Base-by-base conservation (phyloP, 2,797 vertebrate genomes). In the Ispidina picta region DNA sequence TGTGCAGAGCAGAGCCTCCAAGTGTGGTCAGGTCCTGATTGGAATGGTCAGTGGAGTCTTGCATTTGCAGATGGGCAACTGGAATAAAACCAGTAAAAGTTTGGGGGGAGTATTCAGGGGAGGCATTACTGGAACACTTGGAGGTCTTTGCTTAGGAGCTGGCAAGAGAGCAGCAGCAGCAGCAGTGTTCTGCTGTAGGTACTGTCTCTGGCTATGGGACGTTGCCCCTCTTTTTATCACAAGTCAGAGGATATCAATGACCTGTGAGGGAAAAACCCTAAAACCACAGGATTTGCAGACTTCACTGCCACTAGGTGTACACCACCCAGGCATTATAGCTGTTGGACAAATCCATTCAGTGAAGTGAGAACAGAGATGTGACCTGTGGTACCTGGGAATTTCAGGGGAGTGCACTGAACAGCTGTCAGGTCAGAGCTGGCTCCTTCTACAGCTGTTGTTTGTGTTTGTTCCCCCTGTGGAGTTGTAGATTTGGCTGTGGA, bases 131-230 rank as follows among this genome's bases (percentile, higher is more conserved):
- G 72, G 63, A 68, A 12, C 7, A 15, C 17, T 9, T 46, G 35
- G 15, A 46, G 7, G 10, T 33, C 22, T 31, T 37, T 25, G 89
- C 59, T 43, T 54, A 1, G 1, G 23, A 68, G 71, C 59, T 81
- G 80, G 44, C 22, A 22, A 49, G 72, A 64, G 48, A 52, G 78
- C 33, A 37, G 73, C 55, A 68, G 44, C 65, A 58, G 35, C 35
- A 35, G 35, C 35, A 35, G 35, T 1, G 3, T 37, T 52, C 70
- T 74, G 91, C 75, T 22, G n/a, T 37, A 52, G 83, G 49, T 17
- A 5, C 43, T 12, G 22, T 56, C 31, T 33, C 19, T 18, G 15
- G 4, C 0, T 0, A 2, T 3, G 10, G 3, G n/a, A 2, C 20
- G 44, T 4, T 12, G 9, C 15, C 33, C 28, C 51, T 13, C 23